phyloP scores from a whole-genome alignment of 2,888 invertebrate species.

The Zaprionus bogoriensis region DNA sequence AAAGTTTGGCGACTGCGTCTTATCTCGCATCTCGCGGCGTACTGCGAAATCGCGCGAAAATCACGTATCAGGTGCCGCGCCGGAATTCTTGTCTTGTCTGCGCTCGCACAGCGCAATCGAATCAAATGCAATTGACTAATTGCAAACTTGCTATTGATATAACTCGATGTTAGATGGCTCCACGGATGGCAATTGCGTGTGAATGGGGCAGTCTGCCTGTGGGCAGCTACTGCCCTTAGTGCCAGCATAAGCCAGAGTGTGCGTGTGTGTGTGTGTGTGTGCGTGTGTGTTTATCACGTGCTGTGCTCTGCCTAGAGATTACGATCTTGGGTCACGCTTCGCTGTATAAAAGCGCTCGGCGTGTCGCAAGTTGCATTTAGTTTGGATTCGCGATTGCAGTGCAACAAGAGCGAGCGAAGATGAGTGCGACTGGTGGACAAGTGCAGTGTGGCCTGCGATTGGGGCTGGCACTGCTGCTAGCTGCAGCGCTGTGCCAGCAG shows the following conservation, averaged over 20 bases:
- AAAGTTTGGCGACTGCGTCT: slow-evolving; percentile 39
- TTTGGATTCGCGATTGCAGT: slow-evolving; percentile 24
- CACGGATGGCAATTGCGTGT: too few species aligned
- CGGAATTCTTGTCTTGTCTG: slow-evolving; percentile 14
- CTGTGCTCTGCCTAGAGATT: slow-evolving; percentile 1
- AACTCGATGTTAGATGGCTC: slow-evolving; percentile 4
- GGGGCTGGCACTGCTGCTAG: slow-evolving; percentile 17
- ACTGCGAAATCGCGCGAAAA: slow-evolving; percentile 41
- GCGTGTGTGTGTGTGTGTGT: not conserved
- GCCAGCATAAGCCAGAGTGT: not conserved
- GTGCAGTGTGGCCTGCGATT: slow-evolving; percentile 11
- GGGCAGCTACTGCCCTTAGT: too few species aligned
- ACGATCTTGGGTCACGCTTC: slow-evolving; percentile 17
- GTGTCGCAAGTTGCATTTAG: slow-evolving; percentile 52
- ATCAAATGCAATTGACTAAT: slow-evolving; percentile 42
- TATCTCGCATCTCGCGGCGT: slow-evolving; percentile 42
- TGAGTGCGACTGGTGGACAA: slow-evolving; percentile 6
- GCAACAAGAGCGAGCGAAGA: slow-evolving; percentile 37
- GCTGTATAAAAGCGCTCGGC: slow-evolving; percentile 50
- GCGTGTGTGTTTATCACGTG: slow-evolving; percentile 40
- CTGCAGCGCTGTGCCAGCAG: not conserved
- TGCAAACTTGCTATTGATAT: slow-evolving; percentile 21
- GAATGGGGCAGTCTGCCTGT: too few species aligned
- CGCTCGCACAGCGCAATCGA: slow-evolving; percentile 14
- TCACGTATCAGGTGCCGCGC: slow-evolving; percentile 55